A percentile compares a stretch with the other conserved stretches of the same genome.
phyloP scores from a whole-genome alignment of 2,888 invertebrate genomes.

The Monopis laevigella region DNA sequence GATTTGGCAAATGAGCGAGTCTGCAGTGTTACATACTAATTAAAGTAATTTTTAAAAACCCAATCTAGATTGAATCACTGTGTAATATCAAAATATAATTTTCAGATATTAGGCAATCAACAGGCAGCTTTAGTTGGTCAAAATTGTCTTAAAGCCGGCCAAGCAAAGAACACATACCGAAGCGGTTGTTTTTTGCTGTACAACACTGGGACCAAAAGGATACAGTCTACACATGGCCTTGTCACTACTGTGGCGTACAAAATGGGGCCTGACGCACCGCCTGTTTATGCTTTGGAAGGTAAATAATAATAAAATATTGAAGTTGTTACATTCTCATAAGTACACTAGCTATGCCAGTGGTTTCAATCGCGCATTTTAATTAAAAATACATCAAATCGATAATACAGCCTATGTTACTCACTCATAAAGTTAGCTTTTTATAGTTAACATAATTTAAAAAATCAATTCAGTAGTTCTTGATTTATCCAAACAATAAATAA shows the following conservation, averaged over 20 bases:
- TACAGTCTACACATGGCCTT: conserved; percentile 87
- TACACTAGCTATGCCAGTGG: neutral
- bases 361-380: no score
- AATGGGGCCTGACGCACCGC: conserved; percentile 81
- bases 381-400: no score
- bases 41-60: no score
- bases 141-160: conserved; percentile 85
- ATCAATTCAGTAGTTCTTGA: neutral
- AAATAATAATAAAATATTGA: no score
- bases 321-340: neutral
- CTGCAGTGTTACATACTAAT: no score
- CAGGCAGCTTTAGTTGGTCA: conserved; percentile 94
- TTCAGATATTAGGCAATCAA: conserved; percentile 95
- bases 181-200: conserved; percentile 95
- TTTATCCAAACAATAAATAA: neutral
- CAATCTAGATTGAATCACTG: no score
- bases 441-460: neutral
- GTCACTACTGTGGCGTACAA: conserved; percentile 92
- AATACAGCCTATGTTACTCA: no score
- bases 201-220: conserved; percentile 88
- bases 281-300: conserved; percentile 95
- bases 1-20: no score
- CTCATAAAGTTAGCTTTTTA: neutral
- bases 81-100: no score
- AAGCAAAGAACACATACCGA: conserved; percentile 94